A percentile compares a stretch with the other conserved stretches of the same genome.
phyloP scores from a whole-genome alignment of 2,888 invertebrate species.

The Nowickia ferox region DNA sequence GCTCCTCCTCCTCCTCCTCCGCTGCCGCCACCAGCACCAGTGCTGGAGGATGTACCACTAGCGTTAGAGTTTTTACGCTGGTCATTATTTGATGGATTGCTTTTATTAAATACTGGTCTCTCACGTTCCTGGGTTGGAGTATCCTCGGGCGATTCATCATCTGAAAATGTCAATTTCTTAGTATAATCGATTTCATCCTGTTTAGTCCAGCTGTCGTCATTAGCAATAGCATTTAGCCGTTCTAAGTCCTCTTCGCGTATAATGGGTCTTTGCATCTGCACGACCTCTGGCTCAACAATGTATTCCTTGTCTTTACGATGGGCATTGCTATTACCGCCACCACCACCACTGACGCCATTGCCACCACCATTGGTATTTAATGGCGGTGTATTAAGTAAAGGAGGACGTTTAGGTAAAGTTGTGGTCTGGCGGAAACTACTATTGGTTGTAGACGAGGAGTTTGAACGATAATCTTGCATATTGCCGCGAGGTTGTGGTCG shows the following conservation, averaged over 20 bases:
- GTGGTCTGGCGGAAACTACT: constrained; percentile 79
- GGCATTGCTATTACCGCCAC: constrained; percentile 69
- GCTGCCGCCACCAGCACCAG: constrained; percentile 54
- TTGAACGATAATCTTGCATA: constrained; percentile 75
- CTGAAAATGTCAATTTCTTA: constrained; percentile 96
- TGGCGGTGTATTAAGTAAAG: constrained; percentile 76
- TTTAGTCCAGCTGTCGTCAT: constrained; percentile 95
- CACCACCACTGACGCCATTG: constrained; percentile 73
- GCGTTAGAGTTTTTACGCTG: constrained; percentile 75
- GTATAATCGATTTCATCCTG: constrained; percentile 97
- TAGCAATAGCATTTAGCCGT: constrained; percentile 94
- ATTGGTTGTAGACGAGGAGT: constrained; percentile 73
- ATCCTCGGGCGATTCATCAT: constrained; percentile 88
- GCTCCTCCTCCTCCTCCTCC: constrained; percentile 54
- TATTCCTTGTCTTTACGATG: constrained; percentile 80
- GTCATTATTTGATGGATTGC: constrained; percentile 63
- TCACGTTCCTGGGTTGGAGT: constrained; percentile 75
- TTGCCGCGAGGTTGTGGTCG: constrained; percentile 68
- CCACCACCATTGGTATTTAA: constrained; percentile 71
- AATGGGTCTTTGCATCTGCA: constrained; percentile 91
- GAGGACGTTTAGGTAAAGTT: constrained; percentile 80
- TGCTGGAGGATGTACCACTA: constrained; percentile 71
- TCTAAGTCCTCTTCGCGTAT: constrained; percentile 96
- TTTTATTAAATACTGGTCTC: constrained; percentile 75
- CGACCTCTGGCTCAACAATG: constrained; percentile 84